Evolutionary conservation across 1,140 invertebrate species (phyloP).

Genomic region (Aphelinus atriplicis): DNA sequence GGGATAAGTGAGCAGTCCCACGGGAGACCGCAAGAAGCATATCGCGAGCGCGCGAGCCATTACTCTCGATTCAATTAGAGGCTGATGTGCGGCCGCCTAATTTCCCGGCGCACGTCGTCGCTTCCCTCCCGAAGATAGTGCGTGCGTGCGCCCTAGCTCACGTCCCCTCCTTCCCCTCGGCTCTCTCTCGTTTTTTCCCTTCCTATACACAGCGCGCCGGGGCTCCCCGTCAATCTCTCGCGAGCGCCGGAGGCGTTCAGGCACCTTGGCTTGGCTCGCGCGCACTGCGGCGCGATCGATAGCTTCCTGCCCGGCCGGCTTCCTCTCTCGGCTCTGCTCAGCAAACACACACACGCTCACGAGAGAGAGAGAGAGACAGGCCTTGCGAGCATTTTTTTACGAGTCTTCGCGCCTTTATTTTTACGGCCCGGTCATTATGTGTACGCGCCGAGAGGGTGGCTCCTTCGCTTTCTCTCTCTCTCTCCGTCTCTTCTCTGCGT

Average conservation of each 20-base stretch:
- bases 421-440: not conserved
- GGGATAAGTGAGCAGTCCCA: too few relatives aligned
- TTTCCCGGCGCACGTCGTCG: too few relatives aligned
- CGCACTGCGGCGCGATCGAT: conserved; percentile 14
- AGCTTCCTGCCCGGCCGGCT: conserved; percentile 16
- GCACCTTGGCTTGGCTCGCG: not conserved
- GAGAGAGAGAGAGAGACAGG: too few relatives aligned
- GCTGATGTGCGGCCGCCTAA: too few relatives aligned
- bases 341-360: too few relatives aligned
- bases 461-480: too few relatives aligned
- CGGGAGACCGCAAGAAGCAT: too few relatives aligned
- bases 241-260: conserved; percentile 10
- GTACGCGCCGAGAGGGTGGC: not conserved
- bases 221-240: conserved; percentile 16
- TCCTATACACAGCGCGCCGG: too few relatives aligned
- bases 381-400: not conserved
- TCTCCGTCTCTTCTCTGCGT: not conserved
- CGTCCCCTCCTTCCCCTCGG: not conserved
- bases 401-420: not conserved
- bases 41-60: too few relatives aligned
- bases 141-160: not conserved
- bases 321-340: not conserved
- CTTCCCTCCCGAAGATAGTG: not conserved
- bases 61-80: too few relatives aligned
- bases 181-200: not conserved